Evolutionary conservation across 2,888 invertebrate genomes (phyloP).

Genomic region (Hirudinaria manillensis): DNA sequence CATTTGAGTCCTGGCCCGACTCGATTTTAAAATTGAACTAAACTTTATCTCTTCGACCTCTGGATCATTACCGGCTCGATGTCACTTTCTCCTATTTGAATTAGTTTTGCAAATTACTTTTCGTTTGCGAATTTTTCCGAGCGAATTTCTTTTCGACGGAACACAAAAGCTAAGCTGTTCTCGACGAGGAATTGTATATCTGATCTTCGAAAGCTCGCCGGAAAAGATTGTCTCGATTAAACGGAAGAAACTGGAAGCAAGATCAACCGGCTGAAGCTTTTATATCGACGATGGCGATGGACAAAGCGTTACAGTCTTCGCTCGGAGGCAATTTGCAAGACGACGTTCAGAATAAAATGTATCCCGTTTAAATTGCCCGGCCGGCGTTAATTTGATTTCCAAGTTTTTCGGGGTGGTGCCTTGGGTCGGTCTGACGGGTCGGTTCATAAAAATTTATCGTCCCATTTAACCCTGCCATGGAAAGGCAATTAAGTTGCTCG

Average conservation of each 20-base stretch:
- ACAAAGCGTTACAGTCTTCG: not conserved
- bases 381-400: conserved; percentile 9
- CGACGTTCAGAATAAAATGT: not conserved
- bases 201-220: too few relatives aligned
- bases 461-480: too few relatives aligned
- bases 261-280: not conserved
- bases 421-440: too few relatives aligned
- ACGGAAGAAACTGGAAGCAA: too few relatives aligned
- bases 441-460: too few relatives aligned
- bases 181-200: not conserved
- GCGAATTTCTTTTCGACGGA: not conserved
- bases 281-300: not conserved
- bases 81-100: not conserved
- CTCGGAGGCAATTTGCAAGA: not conserved
- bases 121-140: not conserved
- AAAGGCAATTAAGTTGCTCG: too few relatives aligned
- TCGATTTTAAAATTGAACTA: conserved; percentile 8
- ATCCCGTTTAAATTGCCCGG: not conserved
- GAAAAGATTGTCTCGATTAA: too few relatives aligned
- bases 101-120: not conserved
- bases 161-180: not conserved
- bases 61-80: not conserved
- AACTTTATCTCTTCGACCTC: conserved; percentile 6
- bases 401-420: not conserved
- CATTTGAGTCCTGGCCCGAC: not conserved